These are phyloP conservation scores for Loxodonta africana DNA, from an alignment of 2,113 vertebrate genomes.

Conservation along the genomic window DNA sequence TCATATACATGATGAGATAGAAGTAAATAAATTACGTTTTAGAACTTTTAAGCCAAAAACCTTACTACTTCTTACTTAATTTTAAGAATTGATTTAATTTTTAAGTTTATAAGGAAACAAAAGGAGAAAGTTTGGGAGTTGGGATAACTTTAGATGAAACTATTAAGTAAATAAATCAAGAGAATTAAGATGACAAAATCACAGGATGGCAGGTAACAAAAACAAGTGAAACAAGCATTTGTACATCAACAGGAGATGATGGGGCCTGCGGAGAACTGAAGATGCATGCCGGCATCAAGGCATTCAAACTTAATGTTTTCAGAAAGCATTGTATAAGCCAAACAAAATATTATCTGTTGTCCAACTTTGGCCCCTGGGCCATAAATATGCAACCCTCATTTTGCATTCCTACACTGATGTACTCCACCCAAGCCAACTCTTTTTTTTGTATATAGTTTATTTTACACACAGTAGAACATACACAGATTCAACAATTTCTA, in stretches of 20 bases:
- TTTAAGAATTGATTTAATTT: conserved; percentile 4
- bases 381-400: background rate
- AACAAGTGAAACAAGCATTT: background rate
- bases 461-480: background rate
- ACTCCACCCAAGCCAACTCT: conserved; percentile 27
- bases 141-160: background rate
- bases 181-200: conserved; percentile 8
- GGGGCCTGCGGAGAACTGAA: background rate
- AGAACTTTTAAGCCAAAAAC: background rate
- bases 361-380: background rate
- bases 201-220: background rate
- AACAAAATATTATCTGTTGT: background rate
- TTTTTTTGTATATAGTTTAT: background rate
- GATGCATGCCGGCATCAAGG: background rate
- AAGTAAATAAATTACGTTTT: background rate
- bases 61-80: background rate
- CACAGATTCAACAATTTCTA: background rate
- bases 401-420: background rate
- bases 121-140: background rate
- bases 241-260: background rate
- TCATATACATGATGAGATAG: background rate
- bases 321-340: conserved; percentile 35
- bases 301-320: background rate
- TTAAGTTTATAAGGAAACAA: conserved; percentile 47
- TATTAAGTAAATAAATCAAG: conserved; percentile 8